Evolutionary conservation across 2,113 vertebrate species (phyloP).

Genomic region (Rhodinocichla rosea): DNA sequence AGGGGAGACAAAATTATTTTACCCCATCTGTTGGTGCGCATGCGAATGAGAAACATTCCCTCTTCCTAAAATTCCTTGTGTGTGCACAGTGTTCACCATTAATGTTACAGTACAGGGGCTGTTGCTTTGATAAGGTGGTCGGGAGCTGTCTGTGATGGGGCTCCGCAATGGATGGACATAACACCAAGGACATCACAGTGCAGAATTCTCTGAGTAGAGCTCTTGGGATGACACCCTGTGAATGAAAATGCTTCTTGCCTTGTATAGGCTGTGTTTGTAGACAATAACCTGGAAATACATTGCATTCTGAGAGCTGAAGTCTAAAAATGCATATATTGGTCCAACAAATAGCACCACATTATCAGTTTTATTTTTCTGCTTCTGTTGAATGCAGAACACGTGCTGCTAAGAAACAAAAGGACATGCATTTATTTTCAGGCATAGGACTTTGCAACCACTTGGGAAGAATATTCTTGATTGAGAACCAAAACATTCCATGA

Average conservation of each 20-base stretch:
- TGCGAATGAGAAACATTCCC: not conserved
- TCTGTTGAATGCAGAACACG: conserved; percentile 40
- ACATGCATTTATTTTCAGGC: conserved; percentile 74
- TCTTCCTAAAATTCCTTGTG: not conserved
- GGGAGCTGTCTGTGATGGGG: not conserved
- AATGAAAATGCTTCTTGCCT: not conserved
- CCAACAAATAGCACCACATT: conserved; percentile 41
- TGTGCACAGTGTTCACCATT: not conserved
- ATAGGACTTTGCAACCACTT: conserved; percentile 76
- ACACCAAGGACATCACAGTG: rapidly evolving
- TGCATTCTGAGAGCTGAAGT: not conserved
- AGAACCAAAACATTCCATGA: conserved; percentile 82
- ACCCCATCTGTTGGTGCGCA: not conserved
- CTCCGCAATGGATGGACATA: not conserved
- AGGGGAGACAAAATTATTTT: not conserved
- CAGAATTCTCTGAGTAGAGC: not conserved
- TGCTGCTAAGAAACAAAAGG: conserved; percentile 70
- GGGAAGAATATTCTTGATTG: conserved; percentile 85
- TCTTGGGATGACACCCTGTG: not conserved
- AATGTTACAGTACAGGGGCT: not conserved
- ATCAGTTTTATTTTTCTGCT: conserved; percentile 14
- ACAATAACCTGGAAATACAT: not conserved
- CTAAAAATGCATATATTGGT: conserved; percentile 38
- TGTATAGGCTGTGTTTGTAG: not conserved
- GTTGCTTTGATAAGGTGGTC: not conserved